Conservation (phyloP, 2,113 vertebrate species). For the Tinamus guttatus region DNA sequence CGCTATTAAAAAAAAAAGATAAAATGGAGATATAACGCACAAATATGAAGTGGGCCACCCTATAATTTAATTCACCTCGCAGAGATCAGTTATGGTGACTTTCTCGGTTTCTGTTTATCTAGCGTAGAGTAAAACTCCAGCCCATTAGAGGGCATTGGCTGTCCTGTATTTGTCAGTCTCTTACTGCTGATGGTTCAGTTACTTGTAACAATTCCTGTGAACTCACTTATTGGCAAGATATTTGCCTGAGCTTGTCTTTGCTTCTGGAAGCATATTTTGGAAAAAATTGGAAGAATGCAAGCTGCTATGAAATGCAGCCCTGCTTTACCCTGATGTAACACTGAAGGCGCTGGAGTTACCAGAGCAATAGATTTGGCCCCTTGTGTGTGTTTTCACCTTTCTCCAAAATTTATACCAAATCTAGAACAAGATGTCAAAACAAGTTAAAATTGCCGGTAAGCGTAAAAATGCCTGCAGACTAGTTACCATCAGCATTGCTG, state of each 20-base stretch:
- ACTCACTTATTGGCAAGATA: conserved; percentile 61
- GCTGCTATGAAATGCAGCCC: conserved; percentile 45
- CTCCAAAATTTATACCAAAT: background rate
- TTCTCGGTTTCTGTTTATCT: background rate
- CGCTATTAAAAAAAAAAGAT: background rate
- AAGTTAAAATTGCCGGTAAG: background rate
- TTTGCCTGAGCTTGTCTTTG: conserved; percentile 64
- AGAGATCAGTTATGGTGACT: background rate
- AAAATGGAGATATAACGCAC: background rate
- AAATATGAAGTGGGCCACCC: background rate
- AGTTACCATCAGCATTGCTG: background rate
- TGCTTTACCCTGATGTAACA: conserved; percentile 24
- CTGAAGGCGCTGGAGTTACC: conserved; percentile 24
- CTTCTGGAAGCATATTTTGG: conserved; percentile 54
- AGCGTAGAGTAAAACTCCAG: background rate
- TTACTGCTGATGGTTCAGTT: conserved; percentile 39
- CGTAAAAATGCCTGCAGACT: background rate
- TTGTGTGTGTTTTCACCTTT: background rate
- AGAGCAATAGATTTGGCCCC: background rate
- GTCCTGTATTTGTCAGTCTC: conserved; percentile 4
- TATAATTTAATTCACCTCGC: background rate
- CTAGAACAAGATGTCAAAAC: background rate
- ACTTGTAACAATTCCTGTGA: conserved; percentile 53
- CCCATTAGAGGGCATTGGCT: conserved; percentile 42
- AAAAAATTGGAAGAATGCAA: conserved; percentile 50